A percentile compares a stretch with the other conserved stretches of the same genome.
phyloP scores from a whole-genome alignment of 23 tunicate species.

The Trididemnum clinides region DNA sequence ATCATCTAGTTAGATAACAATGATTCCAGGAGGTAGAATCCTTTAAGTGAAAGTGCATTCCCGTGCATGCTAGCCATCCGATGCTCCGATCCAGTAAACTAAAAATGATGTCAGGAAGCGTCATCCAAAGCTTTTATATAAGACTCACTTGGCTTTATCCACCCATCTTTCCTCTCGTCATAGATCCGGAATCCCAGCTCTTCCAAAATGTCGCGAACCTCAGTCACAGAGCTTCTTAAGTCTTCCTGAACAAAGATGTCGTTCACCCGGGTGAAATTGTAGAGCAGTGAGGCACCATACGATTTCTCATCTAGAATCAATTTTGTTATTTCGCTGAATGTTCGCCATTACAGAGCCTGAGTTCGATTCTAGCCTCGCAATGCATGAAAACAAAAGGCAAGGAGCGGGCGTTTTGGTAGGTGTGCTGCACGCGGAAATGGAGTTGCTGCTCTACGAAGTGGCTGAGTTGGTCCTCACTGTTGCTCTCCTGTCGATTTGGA shows the following conservation, averaged over 20 bases:
- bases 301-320: conserved; percentile 43
- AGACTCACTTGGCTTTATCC: not conserved
- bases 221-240: not conserved
- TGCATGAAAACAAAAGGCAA: not conserved
- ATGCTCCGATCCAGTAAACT: too few relatives aligned
- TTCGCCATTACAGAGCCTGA: not conserved
- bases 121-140: too few relatives aligned
- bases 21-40: too few relatives aligned
- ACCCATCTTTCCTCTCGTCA: conserved; percentile 41
- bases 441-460: too few relatives aligned
- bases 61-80: too few relatives aligned
- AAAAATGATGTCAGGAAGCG: too few relatives aligned
- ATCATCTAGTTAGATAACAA: too few relatives aligned
- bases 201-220: conserved; percentile 18
- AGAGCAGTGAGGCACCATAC: conserved; percentile 53
- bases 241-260: conserved; percentile 36
- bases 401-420: too few relatives aligned
- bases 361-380: not conserved
- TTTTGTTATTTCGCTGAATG: not conserved
- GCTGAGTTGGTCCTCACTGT: too few relatives aligned
- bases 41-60: too few relatives aligned
- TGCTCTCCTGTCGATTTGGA: too few relatives aligned
- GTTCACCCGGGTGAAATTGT: conserved; percentile 51
- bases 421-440: too few relatives aligned
- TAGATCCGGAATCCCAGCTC: conserved; percentile 35